Evolutionary conservation across 2,888 invertebrate species (phyloP).

Genomic region (Altica lythri): DNA sequence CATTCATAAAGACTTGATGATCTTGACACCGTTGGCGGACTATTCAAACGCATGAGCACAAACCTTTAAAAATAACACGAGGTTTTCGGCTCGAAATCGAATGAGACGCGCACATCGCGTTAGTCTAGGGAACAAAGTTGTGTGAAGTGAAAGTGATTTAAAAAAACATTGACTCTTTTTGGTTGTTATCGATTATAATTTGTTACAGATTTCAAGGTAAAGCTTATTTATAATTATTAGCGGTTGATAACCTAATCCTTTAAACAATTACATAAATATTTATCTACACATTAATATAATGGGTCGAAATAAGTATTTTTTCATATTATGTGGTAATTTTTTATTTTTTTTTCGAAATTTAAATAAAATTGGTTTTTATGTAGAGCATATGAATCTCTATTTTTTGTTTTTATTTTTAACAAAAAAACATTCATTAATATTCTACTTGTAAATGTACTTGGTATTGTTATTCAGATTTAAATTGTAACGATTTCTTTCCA

Average conservation of each 20-base stretch:
- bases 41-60: slow-evolving; percentile 2
- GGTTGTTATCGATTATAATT: slow-evolving; percentile 3
- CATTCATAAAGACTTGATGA: slow-evolving; percentile 6
- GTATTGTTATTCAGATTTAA: too few relatives aligned
- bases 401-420: too few relatives aligned
- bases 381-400: too few relatives aligned
- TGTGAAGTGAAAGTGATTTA: background rate
- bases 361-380: too few relatives aligned
- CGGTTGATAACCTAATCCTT: background rate
- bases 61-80: slow-evolving; percentile 9
- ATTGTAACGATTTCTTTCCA: too few relatives aligned
- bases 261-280: too few relatives aligned
- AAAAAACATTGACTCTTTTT: background rate
- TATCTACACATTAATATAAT: too few relatives aligned
- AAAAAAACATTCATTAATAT: too few relatives aligned
- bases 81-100: slow-evolving; percentile 1
- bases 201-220: slow-evolving; percentile 7
- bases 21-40: slow-evolving; percentile 12
- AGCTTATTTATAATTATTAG: background rate
- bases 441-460: too few relatives aligned
- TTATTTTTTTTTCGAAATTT: too few relatives aligned
- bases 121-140: slow-evolving; percentile 5
- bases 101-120: background rate
- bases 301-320: too few relatives aligned
- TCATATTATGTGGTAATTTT: too few relatives aligned